Percentiles rank a stretch among this genome's conserved stretches.
These are phyloP conservation scores for Cataglyphis albicans DNA, from an alignment of 2,888 invertebrate species.

Conservation along the genomic window DNA sequence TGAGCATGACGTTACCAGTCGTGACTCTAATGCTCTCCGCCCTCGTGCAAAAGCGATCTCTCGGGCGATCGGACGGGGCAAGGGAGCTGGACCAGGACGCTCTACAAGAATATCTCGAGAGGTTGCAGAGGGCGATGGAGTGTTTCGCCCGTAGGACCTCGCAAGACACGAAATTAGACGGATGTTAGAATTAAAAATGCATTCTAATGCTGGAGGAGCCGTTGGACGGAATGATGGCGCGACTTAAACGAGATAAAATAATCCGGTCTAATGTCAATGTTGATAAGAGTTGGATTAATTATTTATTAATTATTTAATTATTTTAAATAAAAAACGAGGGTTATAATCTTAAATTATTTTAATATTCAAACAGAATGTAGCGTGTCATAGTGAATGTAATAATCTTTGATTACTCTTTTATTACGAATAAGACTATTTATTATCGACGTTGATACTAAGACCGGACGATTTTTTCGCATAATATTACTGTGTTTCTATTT, in stretches of 20 bases:
- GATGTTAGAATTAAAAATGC: slow-evolving; percentile 51
- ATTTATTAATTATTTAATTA: not conserved
- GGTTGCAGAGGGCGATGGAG: slow-evolving; percentile 77
- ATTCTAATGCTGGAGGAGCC: not conserved
- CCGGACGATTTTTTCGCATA: not conserved
- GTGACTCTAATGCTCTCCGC: slow-evolving; percentile 82
- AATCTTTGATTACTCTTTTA: not conserved
- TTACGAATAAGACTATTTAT: not conserved
- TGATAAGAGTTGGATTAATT: not conserved
- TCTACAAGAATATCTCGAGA: slow-evolving; percentile 76
- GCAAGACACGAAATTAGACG: slow-evolving; percentile 51
- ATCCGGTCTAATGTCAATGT: not conserved
- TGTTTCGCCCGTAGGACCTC: slow-evolving; percentile 69
- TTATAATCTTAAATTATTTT: not conserved
- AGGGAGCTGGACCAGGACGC: slow-evolving; percentile 69
- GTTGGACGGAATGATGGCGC: not conserved
- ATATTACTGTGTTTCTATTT: not conserved
- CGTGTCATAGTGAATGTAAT: not conserved
- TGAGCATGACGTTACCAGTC: slow-evolving; percentile 83
- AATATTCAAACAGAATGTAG: not conserved
- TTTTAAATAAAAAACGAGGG: too few relatives aligned
- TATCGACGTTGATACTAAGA: not conserved
- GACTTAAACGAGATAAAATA: not conserved
- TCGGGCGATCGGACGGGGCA: slow-evolving; percentile 74
- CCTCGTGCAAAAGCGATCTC: slow-evolving; percentile 80